Percentiles rank a stretch among this genome's conserved stretches.
Conservation (phyloP, 92 coral and sea anemone species). For the Palythoa heliodiscus region DNA sequence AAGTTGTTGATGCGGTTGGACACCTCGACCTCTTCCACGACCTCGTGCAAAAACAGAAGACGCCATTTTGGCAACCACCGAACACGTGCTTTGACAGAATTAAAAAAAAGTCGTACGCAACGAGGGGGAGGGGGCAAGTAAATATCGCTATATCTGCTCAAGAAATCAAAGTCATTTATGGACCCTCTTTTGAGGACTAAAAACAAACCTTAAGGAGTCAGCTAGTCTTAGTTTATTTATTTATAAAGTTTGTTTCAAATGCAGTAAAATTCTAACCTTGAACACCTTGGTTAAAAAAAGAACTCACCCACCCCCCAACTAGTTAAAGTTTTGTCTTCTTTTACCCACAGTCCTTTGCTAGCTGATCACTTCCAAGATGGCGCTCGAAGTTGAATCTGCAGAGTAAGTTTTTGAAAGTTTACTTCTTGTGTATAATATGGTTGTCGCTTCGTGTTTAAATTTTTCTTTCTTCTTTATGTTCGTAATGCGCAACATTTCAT, state of each 20-base stretch:
- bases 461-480: neutral
- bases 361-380: constrained; percentile 83
- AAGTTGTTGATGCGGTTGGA: constrained; percentile 31
- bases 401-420: constrained; percentile 72
- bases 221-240: neutral
- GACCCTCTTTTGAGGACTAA: neutral
- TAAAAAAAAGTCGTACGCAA: constrained; percentile 17
- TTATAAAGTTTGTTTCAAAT: neutral
- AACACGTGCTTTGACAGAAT: constrained; percentile 15
- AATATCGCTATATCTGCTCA: neutral
- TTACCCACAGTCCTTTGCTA: constrained; percentile 26
- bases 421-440: neutral
- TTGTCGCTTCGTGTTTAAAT: neutral
- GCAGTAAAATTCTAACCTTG: neutral
- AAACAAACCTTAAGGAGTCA: neutral
- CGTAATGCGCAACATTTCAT: neutral
- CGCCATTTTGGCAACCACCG: constrained; percentile 68
- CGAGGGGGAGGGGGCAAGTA: constrained; percentile 7
- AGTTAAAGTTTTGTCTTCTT: neutral
- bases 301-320: neutral
- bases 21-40: constrained; percentile 82
- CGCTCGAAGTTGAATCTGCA: constrained; percentile 99
- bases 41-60: constrained; percentile 77
- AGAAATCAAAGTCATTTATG: neutral
- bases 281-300: neutral